These are phyloP conservation scores for Drosophila ananassae DNA, from an alignment of 1,140 invertebrate genomes.

Conservation along the genomic window DNA sequence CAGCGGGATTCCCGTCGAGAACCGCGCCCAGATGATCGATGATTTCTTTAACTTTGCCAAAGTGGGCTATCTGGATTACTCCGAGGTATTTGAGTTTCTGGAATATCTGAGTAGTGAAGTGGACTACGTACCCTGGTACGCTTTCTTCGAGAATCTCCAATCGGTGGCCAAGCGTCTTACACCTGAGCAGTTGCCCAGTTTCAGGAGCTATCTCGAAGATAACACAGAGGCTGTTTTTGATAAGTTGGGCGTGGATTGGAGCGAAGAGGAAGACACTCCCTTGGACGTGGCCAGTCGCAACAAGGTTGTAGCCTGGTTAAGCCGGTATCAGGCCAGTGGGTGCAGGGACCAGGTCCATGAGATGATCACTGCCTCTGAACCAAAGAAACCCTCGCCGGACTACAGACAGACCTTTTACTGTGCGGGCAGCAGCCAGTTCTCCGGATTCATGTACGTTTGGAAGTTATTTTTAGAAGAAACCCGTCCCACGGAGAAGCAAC, in stretches of 20 bases:
- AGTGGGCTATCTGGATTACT: constrained; percentile 85
- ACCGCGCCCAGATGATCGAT: constrained; percentile 91
- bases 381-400: constrained; percentile 83
- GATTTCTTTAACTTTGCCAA: constrained; percentile 89
- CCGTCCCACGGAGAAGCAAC: constrained; percentile 32
- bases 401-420: constrained; percentile 86
- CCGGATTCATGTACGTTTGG: constrained; percentile 7
- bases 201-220: constrained; percentile 45
- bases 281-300: constrained; percentile 77
- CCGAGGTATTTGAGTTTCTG: constrained; percentile 84
- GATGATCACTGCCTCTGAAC: constrained; percentile 4
- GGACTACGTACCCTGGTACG: constrained; percentile 86
- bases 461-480: constrained; percentile 30
- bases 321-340: constrained; percentile 81
- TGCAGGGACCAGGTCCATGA: constrained; percentile 80
- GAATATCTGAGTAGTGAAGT: constrained; percentile 85
- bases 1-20: constrained; percentile 87
- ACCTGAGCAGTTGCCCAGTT: constrained; percentile 44
- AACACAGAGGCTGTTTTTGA: constrained; percentile 39
- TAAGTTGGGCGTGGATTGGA: constrained; percentile 49
- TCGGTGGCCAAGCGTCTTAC: constrained; percentile 46
- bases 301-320: constrained; percentile 85
- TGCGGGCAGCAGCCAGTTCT: constrained; percentile 82
- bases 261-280: constrained; percentile 27
- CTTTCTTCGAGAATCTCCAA: constrained; percentile 74